phyloP scores from a whole-genome alignment of 2,113 vertebrate species.

The Myrmecophaga tridactyla region DNA sequence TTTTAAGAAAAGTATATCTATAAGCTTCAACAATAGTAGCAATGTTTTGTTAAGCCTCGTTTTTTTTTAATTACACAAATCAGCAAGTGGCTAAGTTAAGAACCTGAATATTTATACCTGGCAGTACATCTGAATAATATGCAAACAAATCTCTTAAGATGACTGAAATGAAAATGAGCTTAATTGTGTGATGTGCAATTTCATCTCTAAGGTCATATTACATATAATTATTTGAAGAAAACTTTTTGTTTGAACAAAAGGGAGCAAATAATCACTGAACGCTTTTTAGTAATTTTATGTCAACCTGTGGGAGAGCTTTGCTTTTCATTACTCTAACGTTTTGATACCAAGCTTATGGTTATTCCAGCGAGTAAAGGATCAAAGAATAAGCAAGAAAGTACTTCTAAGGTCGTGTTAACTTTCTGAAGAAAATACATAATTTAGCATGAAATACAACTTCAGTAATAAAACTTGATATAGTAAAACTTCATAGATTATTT shows the following conservation, averaged over 20 bases:
- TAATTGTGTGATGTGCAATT: conserved; percentile 60
- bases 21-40: neutral
- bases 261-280: neutral
- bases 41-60: neutral
- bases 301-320: neutral
- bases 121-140: neutral
- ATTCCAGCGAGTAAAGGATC: neutral
- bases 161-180: conserved; percentile 57
- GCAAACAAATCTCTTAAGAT: conserved; percentile 65
- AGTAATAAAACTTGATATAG: neutral
- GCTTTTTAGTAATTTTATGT: neutral
- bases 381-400: neutral
- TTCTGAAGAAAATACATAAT: neutral
- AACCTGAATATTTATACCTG: conserved; percentile 64
- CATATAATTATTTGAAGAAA: conserved; percentile 33
- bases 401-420: neutral
- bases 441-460: neutral
- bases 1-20: neutral
- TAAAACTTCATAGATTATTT: neutral
- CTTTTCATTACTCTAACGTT: neutral
- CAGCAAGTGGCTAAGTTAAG: conserved; percentile 48
- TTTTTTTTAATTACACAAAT: conserved; percentile 62
- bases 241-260: neutral
- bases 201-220: neutral
- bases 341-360: neutral